Conservation (phyloP, 2,888 invertebrate species). For the Timandra comae region DNA sequence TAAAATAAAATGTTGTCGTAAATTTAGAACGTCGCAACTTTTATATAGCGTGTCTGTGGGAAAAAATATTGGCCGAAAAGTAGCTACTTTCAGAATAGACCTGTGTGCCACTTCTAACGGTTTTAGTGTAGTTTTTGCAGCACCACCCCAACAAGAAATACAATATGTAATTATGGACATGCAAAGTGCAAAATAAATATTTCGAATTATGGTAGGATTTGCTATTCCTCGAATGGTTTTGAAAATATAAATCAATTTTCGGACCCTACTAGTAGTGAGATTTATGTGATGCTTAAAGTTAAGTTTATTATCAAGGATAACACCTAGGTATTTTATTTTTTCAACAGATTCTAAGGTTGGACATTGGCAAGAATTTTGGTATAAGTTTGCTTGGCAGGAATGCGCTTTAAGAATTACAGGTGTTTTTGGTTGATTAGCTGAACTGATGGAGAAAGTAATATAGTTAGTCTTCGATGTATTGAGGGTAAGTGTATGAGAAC, state of each 20-base stretch:
- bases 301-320: constrained; percentile 2
- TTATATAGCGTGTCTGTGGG: neutral
- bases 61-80: neutral
- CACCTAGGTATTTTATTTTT: too few relatives aligned
- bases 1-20: neutral
- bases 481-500: neutral
- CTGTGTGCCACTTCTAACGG: neutral
- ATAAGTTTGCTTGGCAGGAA: too few relatives aligned
- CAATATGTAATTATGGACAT: constrained; percentile 2
- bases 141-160: neutral
- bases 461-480: neutral
- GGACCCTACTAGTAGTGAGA: neutral
- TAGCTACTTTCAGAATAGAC: neutral
- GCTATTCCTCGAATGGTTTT: constrained; percentile 1
- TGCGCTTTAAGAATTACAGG: too few relatives aligned
- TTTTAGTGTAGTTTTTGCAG: too few relatives aligned
- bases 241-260: constrained; percentile 1
- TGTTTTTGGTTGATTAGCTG: too few relatives aligned
- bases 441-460: neutral
- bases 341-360: too few relatives aligned
- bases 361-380: too few relatives aligned
- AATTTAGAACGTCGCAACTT: neutral
- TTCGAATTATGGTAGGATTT: neutral
- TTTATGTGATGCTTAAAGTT: constrained; percentile 6
- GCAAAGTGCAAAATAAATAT: constrained; percentile 1